These are phyloP conservation scores for Chelon auratus DNA, from an alignment of 2,797 vertebrate species.

Conservation along the genomic window DNA sequence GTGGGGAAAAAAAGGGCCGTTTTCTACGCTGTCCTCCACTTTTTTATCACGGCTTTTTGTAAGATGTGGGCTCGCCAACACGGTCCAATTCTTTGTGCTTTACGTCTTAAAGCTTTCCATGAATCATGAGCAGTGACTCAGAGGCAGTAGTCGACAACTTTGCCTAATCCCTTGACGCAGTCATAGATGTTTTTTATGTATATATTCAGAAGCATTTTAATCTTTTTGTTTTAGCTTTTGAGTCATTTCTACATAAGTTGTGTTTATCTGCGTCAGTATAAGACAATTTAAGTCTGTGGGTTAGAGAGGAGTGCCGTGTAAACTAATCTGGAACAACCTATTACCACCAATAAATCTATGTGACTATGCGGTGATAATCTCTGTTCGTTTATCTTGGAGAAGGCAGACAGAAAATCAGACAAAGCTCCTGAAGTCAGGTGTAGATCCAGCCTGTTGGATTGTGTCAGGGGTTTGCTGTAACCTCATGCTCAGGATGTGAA, in stretches of 20 bases:
- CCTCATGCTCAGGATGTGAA: constrained; percentile 9
- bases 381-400: constrained; percentile 10
- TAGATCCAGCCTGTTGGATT: background rate
- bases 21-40: background rate
- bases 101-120: background rate
- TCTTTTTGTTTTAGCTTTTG: background rate
- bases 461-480: background rate
- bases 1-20: background rate
- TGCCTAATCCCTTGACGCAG: background rate
- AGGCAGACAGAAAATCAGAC: background rate
- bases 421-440: background rate
- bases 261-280: background rate
- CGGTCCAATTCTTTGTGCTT: background rate
- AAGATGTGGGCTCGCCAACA: background rate
- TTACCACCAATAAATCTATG: constrained; percentile 26
- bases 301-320: background rate
- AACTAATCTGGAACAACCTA: constrained; percentile 27
- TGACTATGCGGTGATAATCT: constrained; percentile 25
- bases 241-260: background rate
- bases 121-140: background rate
- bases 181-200: background rate
- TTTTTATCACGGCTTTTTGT: background rate
- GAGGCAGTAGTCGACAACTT: background rate
- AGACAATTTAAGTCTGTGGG: background rate
- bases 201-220: background rate